These are phyloP conservation scores for Phrynocephalus vlangalii DNA, from an alignment of 2,797 vertebrate species.

Conservation along the genomic window DNA sequence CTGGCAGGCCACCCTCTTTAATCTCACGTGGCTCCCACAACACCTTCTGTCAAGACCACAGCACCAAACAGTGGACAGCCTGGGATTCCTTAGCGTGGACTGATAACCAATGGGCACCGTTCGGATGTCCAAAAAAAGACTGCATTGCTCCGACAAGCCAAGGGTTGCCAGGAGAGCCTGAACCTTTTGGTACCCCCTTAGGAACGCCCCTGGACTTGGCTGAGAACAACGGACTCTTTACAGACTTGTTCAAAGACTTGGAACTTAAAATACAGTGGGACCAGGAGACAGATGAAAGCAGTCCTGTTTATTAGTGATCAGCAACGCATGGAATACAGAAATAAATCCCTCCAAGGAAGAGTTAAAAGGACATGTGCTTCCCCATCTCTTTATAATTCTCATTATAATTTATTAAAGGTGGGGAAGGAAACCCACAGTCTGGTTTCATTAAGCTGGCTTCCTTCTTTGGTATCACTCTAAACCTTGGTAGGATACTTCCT, in stretches of 20 bases:
- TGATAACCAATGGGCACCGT: neutral
- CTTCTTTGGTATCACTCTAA: too few relatives aligned
- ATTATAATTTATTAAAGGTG: neutral
- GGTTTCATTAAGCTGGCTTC: neutral
- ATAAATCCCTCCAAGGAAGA: neutral
- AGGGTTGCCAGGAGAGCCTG: neutral
- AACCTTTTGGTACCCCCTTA: neutral
- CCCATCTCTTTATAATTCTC: neutral
- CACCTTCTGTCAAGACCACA: neutral
- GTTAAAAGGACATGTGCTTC: neutral
- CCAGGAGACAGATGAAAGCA: slow-evolving; percentile 35
- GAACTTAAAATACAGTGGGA: slow-evolving; percentile 77
- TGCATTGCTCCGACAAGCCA: rapidly evolving
- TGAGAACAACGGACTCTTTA: neutral
- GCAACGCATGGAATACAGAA: neutral
- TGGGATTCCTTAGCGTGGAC: neutral
- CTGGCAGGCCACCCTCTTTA: neutral
- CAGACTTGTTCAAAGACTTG: slow-evolving; percentile 71
- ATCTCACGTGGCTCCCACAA: neutral
- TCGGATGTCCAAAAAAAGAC: neutral
- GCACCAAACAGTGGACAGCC: rapidly evolving
- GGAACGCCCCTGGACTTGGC: rapidly evolving
- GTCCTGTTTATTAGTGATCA: neutral
- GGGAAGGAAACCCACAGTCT: too few relatives aligned
- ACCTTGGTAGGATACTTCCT: neutral